Percentiles rank a stretch among this genome's conserved stretches.
Conservation (phyloP, 2,797 vertebrate genomes). For the Cynodonichthys magdalenae region DNA sequence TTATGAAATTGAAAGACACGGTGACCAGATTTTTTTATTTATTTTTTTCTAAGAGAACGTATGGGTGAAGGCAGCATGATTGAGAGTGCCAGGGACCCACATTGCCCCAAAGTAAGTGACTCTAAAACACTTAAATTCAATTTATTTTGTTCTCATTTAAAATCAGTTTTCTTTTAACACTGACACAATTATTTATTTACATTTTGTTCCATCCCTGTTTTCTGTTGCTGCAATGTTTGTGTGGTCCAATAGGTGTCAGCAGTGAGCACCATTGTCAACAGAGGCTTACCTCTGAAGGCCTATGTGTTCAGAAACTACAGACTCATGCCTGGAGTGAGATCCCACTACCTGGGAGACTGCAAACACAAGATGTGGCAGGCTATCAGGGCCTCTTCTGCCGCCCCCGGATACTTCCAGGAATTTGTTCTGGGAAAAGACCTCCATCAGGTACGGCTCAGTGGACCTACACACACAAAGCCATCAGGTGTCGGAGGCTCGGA, state of each 20-base stretch:
- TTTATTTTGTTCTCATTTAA: background rate
- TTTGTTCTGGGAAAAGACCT: conserved; percentile 91
- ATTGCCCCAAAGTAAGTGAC: conserved; percentile 89
- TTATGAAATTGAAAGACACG: background rate
- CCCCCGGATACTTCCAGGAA: conserved; percentile 96
- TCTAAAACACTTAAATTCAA: background rate
- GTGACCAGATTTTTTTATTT: background rate
- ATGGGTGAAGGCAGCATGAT: conserved; percentile 93
- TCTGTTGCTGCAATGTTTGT: background rate
- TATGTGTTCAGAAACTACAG: conserved; percentile 96
- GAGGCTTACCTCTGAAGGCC: conserved; percentile 91
- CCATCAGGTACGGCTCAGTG: conserved; percentile 86
- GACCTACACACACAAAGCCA: too few species aligned
- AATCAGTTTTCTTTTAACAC: background rate
- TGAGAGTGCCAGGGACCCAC: conserved; percentile 90
- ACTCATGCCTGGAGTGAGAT: conserved; percentile 89
- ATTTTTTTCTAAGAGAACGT: conserved; percentile 82
- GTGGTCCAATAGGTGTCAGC: conserved; percentile 88
- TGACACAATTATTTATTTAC: background rate
- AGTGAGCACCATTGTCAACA: conserved; percentile 94
- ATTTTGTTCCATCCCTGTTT: background rate
- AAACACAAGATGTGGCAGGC: conserved; percentile 96
- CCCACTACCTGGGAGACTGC: conserved; percentile 91
- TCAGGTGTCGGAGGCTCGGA: background rate
- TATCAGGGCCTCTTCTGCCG: conserved; percentile 94